Evolutionary conservation across 2,113 vertebrate genomes (phyloP).

Genomic region (Castor canadensis): DNA sequence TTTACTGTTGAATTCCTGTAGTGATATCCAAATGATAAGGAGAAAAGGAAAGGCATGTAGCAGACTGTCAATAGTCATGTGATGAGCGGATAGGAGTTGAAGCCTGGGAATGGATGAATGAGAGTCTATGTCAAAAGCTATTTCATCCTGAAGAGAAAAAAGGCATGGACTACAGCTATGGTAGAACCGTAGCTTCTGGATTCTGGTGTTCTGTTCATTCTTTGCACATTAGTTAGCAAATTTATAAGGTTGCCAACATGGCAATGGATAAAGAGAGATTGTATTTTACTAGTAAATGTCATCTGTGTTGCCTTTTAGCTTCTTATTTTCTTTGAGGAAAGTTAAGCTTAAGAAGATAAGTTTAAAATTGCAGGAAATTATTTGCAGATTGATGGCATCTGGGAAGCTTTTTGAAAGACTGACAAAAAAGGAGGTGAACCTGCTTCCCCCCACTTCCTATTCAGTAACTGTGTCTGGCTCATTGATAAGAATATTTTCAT

Average conservation of each 20-base stretch:
- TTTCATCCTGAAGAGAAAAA: neutral
- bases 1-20: neutral
- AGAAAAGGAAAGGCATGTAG: neutral
- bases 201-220: neutral
- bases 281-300: conserved; percentile 42
- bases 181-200: neutral
- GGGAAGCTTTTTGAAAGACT: neutral
- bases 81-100: neutral
- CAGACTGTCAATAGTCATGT: neutral
- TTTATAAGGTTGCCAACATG: conserved; percentile 20
- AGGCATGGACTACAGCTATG: neutral
- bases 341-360: conserved; percentile 19
- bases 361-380: conserved; percentile 42
- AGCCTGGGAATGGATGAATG: neutral
- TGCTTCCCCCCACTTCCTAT: neutral
- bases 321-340: neutral
- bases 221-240: neutral
- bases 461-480: neutral
- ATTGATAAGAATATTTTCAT: neutral
- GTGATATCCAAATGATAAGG: neutral
- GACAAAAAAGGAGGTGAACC: neutral
- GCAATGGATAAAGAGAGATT: neutral
- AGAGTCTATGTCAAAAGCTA: neutral
- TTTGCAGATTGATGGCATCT: conserved; percentile 24
- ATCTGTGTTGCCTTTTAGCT: conserved; percentile 48